Percentiles rank a stretch among this genome's conserved stretches.
Evolutionary conservation across 2,797 vertebrate genomes (phyloP).

Genomic region (Oreochromis grahami): DNA sequence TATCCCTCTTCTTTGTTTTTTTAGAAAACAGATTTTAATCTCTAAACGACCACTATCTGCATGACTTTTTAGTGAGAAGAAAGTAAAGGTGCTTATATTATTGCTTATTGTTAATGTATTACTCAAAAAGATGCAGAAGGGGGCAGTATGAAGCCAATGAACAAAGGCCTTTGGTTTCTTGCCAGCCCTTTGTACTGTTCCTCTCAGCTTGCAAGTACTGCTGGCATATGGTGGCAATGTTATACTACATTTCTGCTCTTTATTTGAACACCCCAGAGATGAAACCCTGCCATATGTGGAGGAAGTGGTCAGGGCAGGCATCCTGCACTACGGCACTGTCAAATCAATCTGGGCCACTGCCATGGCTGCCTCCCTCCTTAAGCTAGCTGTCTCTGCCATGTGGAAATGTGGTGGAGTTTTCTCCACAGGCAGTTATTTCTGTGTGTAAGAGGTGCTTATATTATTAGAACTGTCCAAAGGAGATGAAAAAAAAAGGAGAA

Average conservation of each 20-base stretch:
- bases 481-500: not conserved
- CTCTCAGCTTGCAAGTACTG: conserved; percentile 38
- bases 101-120: not conserved
- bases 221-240: conserved; percentile 54
- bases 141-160: conserved; percentile 48
- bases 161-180: not conserved
- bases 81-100: not conserved
- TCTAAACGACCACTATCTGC: not conserved
- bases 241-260: conserved; percentile 36
- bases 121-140: conserved; percentile 1
- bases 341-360: conserved; percentile 35
- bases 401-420: conserved; percentile 22
- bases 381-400: conserved; percentile 13
- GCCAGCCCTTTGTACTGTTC: conserved; percentile 22
- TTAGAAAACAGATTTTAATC: not conserved
- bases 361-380: conserved; percentile 34
- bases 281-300: conserved; percentile 49
- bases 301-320: conserved; percentile 47
- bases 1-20: not conserved
- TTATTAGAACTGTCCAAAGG: conserved; percentile 12
- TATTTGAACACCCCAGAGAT: conserved; percentile 37
- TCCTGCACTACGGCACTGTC: conserved; percentile 35
- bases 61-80: not conserved
- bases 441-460: conserved; percentile 9
- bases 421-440: conserved; percentile 14